phyloP scores from a whole-genome alignment of 2,888 invertebrate genomes.

The Tachina lurida region DNA sequence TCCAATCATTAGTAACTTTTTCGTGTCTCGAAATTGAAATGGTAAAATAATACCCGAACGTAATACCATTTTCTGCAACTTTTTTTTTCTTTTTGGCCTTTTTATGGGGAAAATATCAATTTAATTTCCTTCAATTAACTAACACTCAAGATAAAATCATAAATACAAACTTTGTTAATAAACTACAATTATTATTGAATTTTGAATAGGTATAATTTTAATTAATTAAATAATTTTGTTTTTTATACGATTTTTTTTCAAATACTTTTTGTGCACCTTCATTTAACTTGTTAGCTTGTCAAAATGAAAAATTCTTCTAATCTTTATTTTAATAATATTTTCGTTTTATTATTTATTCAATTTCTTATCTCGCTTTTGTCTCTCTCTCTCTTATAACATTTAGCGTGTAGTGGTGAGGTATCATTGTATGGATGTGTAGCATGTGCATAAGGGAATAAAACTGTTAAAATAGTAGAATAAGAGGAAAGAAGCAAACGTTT shows the following conservation, averaged over 20 bases:
- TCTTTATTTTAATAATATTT: slow-evolving; percentile 70
- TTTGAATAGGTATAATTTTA: slow-evolving; percentile 26
- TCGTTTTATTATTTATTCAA: slow-evolving; percentile 65
- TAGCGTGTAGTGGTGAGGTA: slow-evolving; percentile 11
- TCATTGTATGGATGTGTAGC: slow-evolving; percentile 5
- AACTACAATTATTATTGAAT: slow-evolving; percentile 25
- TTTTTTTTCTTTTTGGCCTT: slow-evolving; percentile 44
- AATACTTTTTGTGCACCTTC: slow-evolving; percentile 70
- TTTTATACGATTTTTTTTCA: slow-evolving; percentile 63
- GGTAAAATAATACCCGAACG: slow-evolving; percentile 80
- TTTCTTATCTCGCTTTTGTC: slow-evolving; percentile 61
- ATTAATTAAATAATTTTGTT: slow-evolving; percentile 61
- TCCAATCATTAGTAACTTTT: slow-evolving; percentile 79
- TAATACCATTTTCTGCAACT: slow-evolving; percentile 78
- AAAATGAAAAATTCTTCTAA: slow-evolving; percentile 72
- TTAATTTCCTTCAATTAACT: slow-evolving; percentile 50
- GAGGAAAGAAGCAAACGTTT: slow-evolving; percentile 36
- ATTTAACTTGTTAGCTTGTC: slow-evolving; percentile 71
- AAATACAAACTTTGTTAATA: slow-evolving; percentile 27
- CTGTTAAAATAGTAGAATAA: slow-evolving; percentile 57
- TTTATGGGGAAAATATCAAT: slow-evolving; percentile 41
- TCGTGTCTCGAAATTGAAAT: slow-evolving; percentile 80
- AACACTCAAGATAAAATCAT: slow-evolving; percentile 52
- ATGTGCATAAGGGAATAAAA: slow-evolving; percentile 49
- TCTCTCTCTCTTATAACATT: slow-evolving; percentile 47